These are phyloP conservation scores for Drosophila paulistorum DNA, from an alignment of 1,140 invertebrate genomes.

Conservation along the genomic window DNA sequence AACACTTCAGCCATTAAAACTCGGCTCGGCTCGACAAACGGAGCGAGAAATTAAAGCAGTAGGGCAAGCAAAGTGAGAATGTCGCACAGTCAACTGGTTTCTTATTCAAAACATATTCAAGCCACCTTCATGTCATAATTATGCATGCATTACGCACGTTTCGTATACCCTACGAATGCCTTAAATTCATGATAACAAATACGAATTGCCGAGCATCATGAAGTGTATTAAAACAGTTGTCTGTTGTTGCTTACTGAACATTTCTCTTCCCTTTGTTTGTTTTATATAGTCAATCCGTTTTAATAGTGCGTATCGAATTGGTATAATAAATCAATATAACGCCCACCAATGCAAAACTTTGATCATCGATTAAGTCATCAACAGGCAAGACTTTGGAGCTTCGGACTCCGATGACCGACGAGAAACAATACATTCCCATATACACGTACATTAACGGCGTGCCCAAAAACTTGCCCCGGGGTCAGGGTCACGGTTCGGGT, in stretches of 20 bases:
- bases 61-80: conserved; percentile 20
- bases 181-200: background rate
- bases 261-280: conserved; percentile 17
- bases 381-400: conserved; percentile 26
- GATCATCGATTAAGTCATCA: conserved; percentile 74
- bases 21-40: conserved; percentile 19
- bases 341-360: conserved; percentile 57
- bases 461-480: conserved; percentile 52
- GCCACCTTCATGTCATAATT: conserved; percentile 7
- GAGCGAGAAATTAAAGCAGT: conserved; percentile 55
- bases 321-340: conserved; percentile 72
- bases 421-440: conserved; percentile 4
- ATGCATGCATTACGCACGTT: conserved; percentile 13
- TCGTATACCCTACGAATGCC: background rate
- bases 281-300: conserved; percentile 40
- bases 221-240: background rate
- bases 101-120: background rate
- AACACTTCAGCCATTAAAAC: conserved; percentile 27
- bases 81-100: conserved; percentile 34
- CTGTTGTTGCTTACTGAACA: too few species aligned
- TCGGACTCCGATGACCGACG: conserved; percentile 25
- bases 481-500: conserved; percentile 48
- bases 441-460: conserved; percentile 46
- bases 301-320: conserved; percentile 68
- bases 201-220: background rate